Base-by-base conservation (phyloP, 1,140 invertebrate species). In the Magallana ariakensis region DNA sequence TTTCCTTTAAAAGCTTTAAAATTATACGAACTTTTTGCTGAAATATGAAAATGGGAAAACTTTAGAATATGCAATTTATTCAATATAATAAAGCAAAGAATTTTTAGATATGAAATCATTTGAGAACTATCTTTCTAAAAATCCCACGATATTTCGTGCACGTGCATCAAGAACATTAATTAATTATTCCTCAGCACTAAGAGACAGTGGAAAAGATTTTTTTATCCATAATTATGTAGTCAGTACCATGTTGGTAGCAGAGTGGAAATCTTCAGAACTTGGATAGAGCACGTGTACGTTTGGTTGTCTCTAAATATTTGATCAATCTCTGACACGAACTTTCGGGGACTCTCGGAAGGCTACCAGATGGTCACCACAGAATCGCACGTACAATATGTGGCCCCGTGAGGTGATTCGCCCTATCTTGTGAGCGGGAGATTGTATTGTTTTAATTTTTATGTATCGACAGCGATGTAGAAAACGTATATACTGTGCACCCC, bases 261-360 rank as follows among this genome's bases (percentile, higher is more conserved):
- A 11, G 22, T 26, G 22, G 22, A 75, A 75, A 19, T 75, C 22
- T 62, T 26, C 11, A 26, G 22, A 75, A 75, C 19, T 33, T 8
- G 22, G 22, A 26, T n/a, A 9, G 33, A 13, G 66, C 66, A 75
- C 66, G 66, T 26, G 66, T 19, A 19, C 22, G 22, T 62, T 75
- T 26, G 22, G 22, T 19, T 75, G 22, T 26, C 22, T 75, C 66
- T 75, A 75, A 75, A 75, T 75, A 75, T 75, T 75, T 75, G 66
- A 75, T 75, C 66, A 75, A 75, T 75, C 33, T 75, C 33, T 75
- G 66, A 26, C 66, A 75, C 19, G 66, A 75, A 19, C n/a, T 60
- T 10, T 75, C 9, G 22, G 22, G 33, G 22, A 75, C 19, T 75
- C 11, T 11, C 19, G 15, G 66, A 75, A 8, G 10, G 33, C 11